These are phyloP conservation scores for Trichogramma dendrolimi DNA, from an alignment of 2,888 invertebrate genomes.

Conservation along the genomic window DNA sequence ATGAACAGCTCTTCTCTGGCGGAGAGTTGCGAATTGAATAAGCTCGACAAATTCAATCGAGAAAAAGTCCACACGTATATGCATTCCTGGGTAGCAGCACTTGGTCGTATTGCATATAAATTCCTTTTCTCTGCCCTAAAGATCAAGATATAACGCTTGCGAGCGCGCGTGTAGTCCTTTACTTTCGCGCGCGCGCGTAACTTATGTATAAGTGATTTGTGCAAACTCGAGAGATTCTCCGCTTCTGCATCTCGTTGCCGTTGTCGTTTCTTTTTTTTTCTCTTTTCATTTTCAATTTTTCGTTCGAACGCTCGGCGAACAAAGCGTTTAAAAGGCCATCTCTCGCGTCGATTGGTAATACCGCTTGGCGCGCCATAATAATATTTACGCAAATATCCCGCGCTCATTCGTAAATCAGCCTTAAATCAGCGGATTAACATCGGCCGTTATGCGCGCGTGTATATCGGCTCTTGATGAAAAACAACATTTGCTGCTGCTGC, in stretches of 20 bases:
- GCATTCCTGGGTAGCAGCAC: no score
- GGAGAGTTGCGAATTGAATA: slow-evolving; percentile 12
- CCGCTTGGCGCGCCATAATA: no score
- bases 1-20: no score
- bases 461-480: not conserved
- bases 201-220: slow-evolving; percentile 22
- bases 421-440: slow-evolving; percentile 25
- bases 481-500: not conserved
- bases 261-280: no score
- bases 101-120: not conserved
- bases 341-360: no score
- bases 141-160: slow-evolving; percentile 20
- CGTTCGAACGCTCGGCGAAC: no score
- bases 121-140: slow-evolving; percentile 3
- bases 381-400: not conserved
- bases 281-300: no score
- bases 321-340: no score
- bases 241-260: no score
- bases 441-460: slow-evolving; percentile 9
- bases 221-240: no score
- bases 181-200: not conserved
- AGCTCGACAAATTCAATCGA: slow-evolving; percentile 14
- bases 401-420: slow-evolving; percentile 20
- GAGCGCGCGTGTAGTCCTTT: no score
- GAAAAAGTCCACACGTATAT: not conserved